A percentile compares a stretch with the other conserved stretches of the same genome.
Evolutionary conservation across 2,113 vertebrate species (phyloP).

Genomic region (Alligator sinensis): DNA sequence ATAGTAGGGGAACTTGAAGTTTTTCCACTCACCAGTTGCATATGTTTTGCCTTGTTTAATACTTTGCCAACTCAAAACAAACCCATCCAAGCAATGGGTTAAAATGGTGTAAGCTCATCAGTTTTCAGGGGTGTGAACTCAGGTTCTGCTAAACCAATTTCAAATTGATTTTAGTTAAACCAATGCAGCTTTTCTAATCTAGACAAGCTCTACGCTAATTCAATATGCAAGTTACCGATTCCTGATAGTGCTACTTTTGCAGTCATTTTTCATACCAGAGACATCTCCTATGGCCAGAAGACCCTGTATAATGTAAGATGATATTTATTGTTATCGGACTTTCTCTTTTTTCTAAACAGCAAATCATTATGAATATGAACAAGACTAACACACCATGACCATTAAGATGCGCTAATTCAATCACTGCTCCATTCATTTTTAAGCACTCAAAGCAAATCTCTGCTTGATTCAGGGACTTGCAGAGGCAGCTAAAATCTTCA

Average conservation of each 20-base stretch:
- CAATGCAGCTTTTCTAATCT: neutral
- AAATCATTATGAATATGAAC: neutral
- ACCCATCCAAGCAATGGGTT: neutral
- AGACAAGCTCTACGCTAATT: neutral
- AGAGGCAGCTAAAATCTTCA: constrained; percentile 24
- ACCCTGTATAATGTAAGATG: neutral
- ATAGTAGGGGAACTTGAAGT: neutral
- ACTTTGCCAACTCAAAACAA: neutral
- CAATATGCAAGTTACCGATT: neutral
- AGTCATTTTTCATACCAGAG: neutral
- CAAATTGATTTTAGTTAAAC: constrained; percentile 4
- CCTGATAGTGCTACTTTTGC: neutral
- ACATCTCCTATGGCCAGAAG: neutral
- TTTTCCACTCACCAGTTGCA: neutral
- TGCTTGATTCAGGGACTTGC: neutral
- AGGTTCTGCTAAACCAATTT: neutral
- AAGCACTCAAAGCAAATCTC: neutral
- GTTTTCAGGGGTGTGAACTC: neutral
- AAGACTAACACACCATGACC: neutral
- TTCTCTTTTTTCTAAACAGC: neutral
- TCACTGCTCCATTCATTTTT: neutral
- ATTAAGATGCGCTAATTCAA: neutral
- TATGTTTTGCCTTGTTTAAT: neutral
- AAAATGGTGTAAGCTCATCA: neutral
- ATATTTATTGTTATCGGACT: neutral